phyloP scores from a whole-genome alignment of 2,888 invertebrate species.

The Pristionchus exspectatus region DNA sequence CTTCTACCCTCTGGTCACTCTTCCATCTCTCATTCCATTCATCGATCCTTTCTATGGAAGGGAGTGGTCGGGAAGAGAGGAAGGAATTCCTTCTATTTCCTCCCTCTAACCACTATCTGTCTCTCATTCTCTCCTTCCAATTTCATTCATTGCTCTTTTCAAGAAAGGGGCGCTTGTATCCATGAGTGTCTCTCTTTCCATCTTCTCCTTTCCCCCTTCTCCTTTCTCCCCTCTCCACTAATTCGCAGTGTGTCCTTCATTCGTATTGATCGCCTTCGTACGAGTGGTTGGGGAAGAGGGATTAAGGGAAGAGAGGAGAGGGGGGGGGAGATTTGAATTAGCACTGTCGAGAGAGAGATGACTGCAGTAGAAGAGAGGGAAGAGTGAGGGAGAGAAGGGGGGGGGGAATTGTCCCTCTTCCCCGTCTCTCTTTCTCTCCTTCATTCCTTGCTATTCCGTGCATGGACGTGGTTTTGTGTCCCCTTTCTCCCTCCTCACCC shows the following conservation, averaged over 20 bases:
- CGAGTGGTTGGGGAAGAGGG: constrained; percentile 20
- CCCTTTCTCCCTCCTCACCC: constrained; percentile 5
- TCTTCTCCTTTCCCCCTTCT: not conserved
- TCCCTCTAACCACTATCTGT: not conserved
- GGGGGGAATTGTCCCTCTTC: not conserved
- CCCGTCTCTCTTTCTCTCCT: constrained; percentile 1
- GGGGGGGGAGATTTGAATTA: constrained; percentile 29
- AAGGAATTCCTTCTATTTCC: constrained; percentile 9
- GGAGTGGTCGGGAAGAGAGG: constrained; percentile 31
- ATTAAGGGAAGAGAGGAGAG: constrained; percentile 6
- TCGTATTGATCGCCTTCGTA: constrained; percentile 39
- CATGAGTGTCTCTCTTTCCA: constrained; percentile 8
- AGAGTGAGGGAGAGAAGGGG: not conserved
- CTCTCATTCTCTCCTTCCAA: not conserved
- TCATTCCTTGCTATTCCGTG: constrained; percentile 37
- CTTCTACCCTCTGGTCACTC: constrained; percentile 2
- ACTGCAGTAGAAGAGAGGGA: constrained; percentile 14
- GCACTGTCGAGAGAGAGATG: constrained; percentile 38
- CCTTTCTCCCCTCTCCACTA: constrained; percentile 10
- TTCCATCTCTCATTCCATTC: not conserved
- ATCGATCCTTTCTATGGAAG: constrained; percentile 29
- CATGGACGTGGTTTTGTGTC: constrained; percentile 33
- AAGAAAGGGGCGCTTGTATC: constrained; percentile 10
- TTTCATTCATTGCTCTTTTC: constrained; percentile 14
- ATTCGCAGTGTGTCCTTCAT: constrained; percentile 32